Percentiles rank a stretch among this genome's conserved stretches.
Conservation (phyloP, 2,113 vertebrate species). For the Toxotes jaculatrix region DNA sequence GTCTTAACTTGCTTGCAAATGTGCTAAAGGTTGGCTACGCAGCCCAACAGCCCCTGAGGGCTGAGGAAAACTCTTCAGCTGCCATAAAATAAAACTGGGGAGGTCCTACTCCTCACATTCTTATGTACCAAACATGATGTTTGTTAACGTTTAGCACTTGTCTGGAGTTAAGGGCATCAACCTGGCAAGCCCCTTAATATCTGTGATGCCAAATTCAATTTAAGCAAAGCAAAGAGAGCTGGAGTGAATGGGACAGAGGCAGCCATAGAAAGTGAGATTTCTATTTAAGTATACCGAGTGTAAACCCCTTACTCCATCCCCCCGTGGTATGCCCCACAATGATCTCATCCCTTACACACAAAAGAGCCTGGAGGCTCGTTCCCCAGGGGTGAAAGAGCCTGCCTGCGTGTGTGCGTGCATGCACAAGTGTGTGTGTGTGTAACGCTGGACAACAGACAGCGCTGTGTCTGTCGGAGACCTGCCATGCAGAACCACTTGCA, state of each 20-base stretch:
- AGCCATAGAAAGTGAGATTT: constrained; percentile 20
- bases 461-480: constrained; percentile 60
- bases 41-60: constrained; percentile 35
- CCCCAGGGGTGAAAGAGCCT: constrained; percentile 60
- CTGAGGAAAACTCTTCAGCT: constrained; percentile 28
- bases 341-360: constrained; percentile 75
- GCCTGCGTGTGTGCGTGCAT: not conserved
- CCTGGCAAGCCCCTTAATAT: not conserved
- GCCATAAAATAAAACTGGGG: constrained; percentile 38
- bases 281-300: constrained; percentile 34
- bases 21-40: constrained; percentile 24
- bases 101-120: constrained; percentile 7
- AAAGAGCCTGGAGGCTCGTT: constrained; percentile 75
- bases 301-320: constrained; percentile 62
- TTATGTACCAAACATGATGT: constrained; percentile 9
- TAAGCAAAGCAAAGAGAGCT: not conserved
- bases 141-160: constrained; percentile 1
- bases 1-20: constrained; percentile 60
- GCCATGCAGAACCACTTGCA: constrained; percentile 49
- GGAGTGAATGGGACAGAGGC: not conserved
- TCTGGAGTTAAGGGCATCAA: not conserved
- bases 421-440: constrained; percentile 37
- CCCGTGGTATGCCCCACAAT: constrained; percentile 57
- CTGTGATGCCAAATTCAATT: constrained; percentile 8
- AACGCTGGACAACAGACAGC: constrained; percentile 58